phyloP scores from a whole-genome alignment of 2,888 invertebrate genomes.

The Palloptera scutellata region DNA sequence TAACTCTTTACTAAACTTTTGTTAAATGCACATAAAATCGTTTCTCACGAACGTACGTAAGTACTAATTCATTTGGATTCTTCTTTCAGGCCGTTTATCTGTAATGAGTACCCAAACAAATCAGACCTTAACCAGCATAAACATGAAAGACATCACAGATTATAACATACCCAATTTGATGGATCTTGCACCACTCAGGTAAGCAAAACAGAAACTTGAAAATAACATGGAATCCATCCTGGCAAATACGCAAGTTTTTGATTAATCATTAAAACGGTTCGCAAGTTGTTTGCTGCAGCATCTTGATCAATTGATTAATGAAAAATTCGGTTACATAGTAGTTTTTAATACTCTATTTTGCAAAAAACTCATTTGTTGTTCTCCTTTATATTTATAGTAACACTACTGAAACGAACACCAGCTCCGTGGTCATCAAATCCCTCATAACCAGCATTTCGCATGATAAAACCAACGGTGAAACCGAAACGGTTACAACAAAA shows the following conservation, averaged over 20 bases:
- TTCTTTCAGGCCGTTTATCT: constrained; percentile 58
- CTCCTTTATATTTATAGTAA: constrained; percentile 48
- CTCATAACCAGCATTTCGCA: constrained; percentile 63
- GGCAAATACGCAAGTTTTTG: no score
- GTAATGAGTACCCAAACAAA: constrained; percentile 64
- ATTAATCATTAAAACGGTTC: no score
- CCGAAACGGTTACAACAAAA: constrained; percentile 56
- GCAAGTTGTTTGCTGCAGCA: no score
- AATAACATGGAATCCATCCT: no score
- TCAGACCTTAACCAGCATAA: constrained; percentile 57
- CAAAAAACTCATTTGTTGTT: not conserved
- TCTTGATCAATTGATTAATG: no score
- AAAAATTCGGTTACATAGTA: not conserved
- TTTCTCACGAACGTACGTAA: no score
- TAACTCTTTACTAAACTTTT: no score
- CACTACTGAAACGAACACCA: constrained; percentile 61
- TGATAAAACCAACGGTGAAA: constrained; percentile 61
- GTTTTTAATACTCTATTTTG: not conserved
- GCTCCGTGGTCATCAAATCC: constrained; percentile 64
- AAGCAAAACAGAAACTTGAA: constrained; percentile 19
- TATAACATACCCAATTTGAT: constrained; percentile 58
- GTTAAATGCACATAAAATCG: no score
- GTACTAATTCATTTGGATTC: no score
- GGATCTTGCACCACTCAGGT: constrained; percentile 60
- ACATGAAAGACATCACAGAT: constrained; percentile 61